Evolutionary conservation across 2,888 invertebrate species (phyloP).

Genomic region (Caenorhabditis wallacei): DNA sequence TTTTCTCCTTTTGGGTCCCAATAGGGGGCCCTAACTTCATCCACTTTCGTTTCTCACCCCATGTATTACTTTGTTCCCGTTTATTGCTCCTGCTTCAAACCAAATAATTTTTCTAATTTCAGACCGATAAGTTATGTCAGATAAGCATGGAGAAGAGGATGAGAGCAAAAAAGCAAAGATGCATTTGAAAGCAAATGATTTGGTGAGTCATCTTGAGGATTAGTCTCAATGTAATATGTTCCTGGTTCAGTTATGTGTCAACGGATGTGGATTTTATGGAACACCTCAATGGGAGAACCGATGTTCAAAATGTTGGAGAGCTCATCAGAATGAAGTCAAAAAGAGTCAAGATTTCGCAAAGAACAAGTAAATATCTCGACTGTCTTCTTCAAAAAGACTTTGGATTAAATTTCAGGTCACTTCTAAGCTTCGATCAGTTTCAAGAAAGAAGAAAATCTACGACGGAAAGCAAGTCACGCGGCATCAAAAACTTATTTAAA

Average conservation of each 20-base stretch:
- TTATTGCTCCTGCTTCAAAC: neutral
- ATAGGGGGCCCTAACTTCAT: slow-evolving; percentile 10
- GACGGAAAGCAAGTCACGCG: slow-evolving; percentile 84
- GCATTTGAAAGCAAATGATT: slow-evolving; percentile 70
- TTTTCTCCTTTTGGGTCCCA: slow-evolving; percentile 8
- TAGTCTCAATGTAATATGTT: neutral
- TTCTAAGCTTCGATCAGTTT: slow-evolving; percentile 88
- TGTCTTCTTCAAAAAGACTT: neutral
- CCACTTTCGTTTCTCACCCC: neutral
- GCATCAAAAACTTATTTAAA: slow-evolving; percentile 73
- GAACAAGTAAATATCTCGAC: slow-evolving; percentile 58
- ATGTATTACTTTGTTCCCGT: neutral
- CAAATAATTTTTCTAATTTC: slow-evolving; percentile 13
- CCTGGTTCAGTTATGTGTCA: slow-evolving; percentile 79
- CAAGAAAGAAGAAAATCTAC: slow-evolving; percentile 89
- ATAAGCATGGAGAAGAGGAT: slow-evolving; percentile 62
- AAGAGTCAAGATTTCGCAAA: slow-evolving; percentile 82
- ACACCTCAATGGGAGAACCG: slow-evolving; percentile 98
- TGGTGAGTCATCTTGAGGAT: slow-evolving; percentile 53
- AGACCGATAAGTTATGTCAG: slow-evolving; percentile 35
- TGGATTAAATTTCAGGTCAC: slow-evolving; percentile 65
- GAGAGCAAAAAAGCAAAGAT: slow-evolving; percentile 67
- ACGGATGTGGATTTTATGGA: slow-evolving; percentile 96
- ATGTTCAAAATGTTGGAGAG: slow-evolving; percentile 96
- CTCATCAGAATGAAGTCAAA: slow-evolving; percentile 85